phyloP scores from a whole-genome alignment of 2,113 vertebrate genomes.

The Meriones unguiculatus region DNA sequence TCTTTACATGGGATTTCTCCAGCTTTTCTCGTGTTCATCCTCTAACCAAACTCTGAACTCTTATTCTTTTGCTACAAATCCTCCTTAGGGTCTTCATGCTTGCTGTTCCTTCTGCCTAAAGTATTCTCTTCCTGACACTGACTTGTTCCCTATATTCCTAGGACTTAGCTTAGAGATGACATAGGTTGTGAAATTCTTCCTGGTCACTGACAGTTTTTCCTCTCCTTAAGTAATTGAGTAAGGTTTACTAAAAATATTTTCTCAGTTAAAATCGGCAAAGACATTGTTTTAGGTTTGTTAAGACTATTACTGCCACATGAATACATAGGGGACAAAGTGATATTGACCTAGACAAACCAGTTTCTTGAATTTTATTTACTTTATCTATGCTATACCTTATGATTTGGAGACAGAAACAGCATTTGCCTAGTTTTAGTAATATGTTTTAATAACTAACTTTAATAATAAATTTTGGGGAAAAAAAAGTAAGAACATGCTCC shows the following conservation, averaged over 20 bases:
- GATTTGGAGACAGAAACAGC: neutral
- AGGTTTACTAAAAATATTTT: neutral
- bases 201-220: neutral
- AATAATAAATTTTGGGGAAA: neutral
- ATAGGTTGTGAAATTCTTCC: neutral
- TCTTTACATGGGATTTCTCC: neutral
- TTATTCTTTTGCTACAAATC: neutral
- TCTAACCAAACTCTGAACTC: neutral
- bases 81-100: neutral
- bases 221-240: neutral
- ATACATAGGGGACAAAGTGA: neutral
- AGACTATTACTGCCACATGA: neutral
- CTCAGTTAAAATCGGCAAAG: neutral
- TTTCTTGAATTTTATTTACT: neutral
- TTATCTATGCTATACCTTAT: neutral
- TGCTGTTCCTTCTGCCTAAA: neutral
- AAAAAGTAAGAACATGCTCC: neutral
- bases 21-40: neutral
- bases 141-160: neutral
- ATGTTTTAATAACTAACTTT: no score
- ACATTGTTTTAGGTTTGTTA: neutral
- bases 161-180: neutral
- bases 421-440: neutral
- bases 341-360: neutral
- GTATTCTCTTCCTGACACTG: neutral